Evolutionary conservation across 2,888 invertebrate genomes (phyloP).

Genomic region (Cerceris rybyensis): DNA sequence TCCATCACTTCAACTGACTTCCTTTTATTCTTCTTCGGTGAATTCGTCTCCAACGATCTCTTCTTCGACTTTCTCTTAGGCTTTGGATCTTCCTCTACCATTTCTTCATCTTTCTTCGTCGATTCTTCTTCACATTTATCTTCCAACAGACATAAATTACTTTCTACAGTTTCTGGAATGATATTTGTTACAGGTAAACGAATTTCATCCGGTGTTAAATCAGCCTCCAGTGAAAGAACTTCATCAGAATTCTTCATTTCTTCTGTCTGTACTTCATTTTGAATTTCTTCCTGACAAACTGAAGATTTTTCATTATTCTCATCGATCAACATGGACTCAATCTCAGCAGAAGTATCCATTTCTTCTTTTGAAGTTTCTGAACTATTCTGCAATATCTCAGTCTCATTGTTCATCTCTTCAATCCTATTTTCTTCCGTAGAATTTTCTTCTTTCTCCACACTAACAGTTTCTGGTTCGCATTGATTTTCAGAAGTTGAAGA

Average conservation of each 20-base stretch:
- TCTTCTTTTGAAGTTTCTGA: no score
- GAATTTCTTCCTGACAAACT: neutral
- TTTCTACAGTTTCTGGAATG: neutral
- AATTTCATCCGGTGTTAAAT: neutral
- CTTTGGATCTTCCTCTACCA: conserved; percentile 2
- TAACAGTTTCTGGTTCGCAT: no score
- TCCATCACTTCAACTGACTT: conserved; percentile 63
- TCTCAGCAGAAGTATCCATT: no score
- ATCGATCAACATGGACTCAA: no score
- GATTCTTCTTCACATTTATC: neutral
- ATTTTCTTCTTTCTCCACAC: no score
- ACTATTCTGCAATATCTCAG: no score
- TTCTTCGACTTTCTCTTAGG: conserved; percentile 67
- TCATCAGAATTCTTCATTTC: neutral
- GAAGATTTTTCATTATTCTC: neutral
- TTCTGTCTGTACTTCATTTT: no score
- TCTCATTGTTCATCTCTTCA: no score
- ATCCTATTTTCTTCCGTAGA: no score
- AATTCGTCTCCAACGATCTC: conserved; percentile 69
- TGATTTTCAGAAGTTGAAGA: no score
- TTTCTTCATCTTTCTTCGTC: neutral
- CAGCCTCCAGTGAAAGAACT: neutral
- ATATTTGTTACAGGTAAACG: neutral
- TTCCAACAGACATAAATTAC: neutral
- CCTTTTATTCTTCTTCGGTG: conserved; percentile 71